phyloP scores from a whole-genome alignment of 2,797 vertebrate species.

The Sebastes minor region DNA sequence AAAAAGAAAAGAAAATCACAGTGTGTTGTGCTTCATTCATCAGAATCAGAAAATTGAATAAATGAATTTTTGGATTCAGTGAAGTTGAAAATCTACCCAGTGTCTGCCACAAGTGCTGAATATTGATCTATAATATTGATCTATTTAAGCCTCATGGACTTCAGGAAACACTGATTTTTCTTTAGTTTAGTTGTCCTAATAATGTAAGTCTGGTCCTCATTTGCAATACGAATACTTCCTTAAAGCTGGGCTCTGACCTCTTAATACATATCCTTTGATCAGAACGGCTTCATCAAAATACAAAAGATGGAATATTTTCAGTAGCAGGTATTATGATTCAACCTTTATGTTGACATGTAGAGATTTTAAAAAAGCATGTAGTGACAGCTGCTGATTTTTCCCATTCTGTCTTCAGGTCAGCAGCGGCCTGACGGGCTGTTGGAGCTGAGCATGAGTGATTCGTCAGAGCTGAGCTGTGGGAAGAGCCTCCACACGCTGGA shows the following conservation, averaged over 20 bases:
- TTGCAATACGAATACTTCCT: neutral
- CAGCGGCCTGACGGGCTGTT: constrained; percentile 89
- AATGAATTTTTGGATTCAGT: constrained; percentile 61
- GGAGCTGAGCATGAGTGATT: constrained; percentile 88
- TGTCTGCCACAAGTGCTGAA: constrained; percentile 26
- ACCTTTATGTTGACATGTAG: neutral
- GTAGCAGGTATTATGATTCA: neutral
- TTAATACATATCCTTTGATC: neutral
- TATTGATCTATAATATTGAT: constrained; percentile 18
- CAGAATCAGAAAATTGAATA: constrained; percentile 24
- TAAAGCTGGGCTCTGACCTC: neutral
- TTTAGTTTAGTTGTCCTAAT: constrained; percentile 2
- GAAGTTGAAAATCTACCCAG: constrained; percentile 49
- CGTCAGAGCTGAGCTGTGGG: constrained; percentile 85
- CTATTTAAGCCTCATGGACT: neutral
- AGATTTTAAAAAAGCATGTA: neutral
- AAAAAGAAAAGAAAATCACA: too few relatives aligned
- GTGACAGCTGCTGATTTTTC: neutral
- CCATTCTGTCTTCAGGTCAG: constrained; percentile 83
- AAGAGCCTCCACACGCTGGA: constrained; percentile 92
- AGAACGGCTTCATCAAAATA: neutral
- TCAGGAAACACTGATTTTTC: neutral
- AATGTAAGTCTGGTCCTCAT: neutral
- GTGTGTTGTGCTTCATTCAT: neutral
- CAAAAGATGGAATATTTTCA: neutral